Percentiles rank a stretch among this genome's conserved stretches.
These are phyloP conservation scores for Acanthosepion esculentum DNA, from an alignment of 2,888 invertebrate genomes.

Conservation along the genomic window DNA sequence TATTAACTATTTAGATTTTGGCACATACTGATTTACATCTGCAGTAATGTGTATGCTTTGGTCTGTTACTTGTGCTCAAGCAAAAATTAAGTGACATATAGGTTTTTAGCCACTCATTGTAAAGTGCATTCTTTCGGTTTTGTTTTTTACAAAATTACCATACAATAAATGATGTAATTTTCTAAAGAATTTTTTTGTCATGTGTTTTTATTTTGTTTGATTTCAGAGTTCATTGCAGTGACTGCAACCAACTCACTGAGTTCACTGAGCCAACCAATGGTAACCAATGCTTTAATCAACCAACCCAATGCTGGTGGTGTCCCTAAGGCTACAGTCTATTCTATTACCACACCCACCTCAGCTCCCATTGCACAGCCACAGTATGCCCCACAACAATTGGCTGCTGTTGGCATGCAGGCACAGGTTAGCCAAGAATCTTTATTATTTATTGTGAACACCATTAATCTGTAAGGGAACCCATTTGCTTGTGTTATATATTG, in stretches of 20 bases:
- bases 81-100: no score
- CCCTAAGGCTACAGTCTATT: conserved; percentile 61
- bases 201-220: not conserved
- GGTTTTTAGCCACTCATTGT: no score
- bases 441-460: no score
- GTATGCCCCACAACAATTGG: conserved; percentile 62
- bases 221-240: conserved; percentile 51
- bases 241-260: conserved; percentile 49
- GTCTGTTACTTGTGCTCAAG: no score
- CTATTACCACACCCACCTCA: conserved; percentile 58
- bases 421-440: conserved; percentile 41
- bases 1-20: no score
- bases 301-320: conserved; percentile 56
- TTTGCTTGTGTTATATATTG: not conserved
- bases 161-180: not conserved
- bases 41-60: no score
- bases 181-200: not conserved
- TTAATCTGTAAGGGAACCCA: not conserved
- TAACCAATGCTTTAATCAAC: conserved; percentile 53
- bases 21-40: no score
- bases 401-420: conserved; percentile 60
- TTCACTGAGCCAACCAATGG: conserved; percentile 49
- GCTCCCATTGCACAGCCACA: conserved; percentile 59
- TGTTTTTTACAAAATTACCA: no score
- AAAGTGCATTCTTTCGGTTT: no score